phyloP scores from a whole-genome alignment of 2,113 vertebrate species.

The Apodemus sylvaticus region DNA sequence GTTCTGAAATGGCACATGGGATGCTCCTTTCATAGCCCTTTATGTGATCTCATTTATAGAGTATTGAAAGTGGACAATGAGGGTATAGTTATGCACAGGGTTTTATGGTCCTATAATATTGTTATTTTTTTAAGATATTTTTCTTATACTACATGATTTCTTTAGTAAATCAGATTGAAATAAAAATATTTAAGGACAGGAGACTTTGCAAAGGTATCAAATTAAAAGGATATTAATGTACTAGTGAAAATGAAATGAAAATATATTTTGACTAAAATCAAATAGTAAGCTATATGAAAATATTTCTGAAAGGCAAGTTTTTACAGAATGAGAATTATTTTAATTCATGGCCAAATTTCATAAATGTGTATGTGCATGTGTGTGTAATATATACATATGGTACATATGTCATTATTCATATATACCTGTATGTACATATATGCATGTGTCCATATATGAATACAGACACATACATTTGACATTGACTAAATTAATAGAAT shows the following conservation, averaged over 20 bases:
- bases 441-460: background rate
- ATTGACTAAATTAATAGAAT: background rate
- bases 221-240: background rate
- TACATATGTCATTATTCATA: background rate
- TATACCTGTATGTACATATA: background rate
- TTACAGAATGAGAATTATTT: background rate
- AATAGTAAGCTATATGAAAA: background rate
- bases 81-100: background rate
- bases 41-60: background rate
- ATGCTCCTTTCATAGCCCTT: background rate
- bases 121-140: background rate
- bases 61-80: background rate
- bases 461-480: background rate
- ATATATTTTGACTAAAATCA: constrained; percentile 4
- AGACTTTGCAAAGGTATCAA: background rate
- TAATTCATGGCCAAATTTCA: background rate
- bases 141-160: background rate
- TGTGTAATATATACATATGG: background rate
- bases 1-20: background rate
- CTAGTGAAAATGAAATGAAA: background rate
- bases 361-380: background rate
- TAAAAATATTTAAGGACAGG: background rate
- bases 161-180: background rate
- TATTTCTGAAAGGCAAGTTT: background rate
- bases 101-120: constrained; percentile 10